phyloP scores from a whole-genome alignment of 2,888 invertebrate genomes.

The Drosophila falleni region DNA sequence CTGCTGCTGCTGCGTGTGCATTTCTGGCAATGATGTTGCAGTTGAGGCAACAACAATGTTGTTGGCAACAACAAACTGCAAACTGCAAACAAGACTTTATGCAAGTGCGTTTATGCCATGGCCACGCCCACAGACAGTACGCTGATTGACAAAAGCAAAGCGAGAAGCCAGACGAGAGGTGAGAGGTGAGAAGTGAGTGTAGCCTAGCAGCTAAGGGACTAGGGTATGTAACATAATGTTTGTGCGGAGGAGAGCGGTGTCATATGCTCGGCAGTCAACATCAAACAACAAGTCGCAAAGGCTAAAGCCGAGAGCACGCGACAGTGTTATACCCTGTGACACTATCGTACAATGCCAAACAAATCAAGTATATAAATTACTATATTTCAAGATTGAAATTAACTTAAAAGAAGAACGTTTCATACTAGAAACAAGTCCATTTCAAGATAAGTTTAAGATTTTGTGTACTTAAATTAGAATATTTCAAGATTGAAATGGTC shows the following conservation, averaged over 20 bases:
- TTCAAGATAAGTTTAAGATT: no score
- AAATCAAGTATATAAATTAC: no score
- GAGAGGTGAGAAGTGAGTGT: neutral
- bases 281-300: constrained; percentile 60
- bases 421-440: no score
- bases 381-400: no score
- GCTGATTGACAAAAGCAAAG: constrained; percentile 69
- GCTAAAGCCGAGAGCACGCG: neutral
- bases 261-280: constrained; percentile 49
- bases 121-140: constrained; percentile 32
- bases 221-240: neutral
- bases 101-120: constrained; percentile 58
- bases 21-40: constrained; percentile 71
- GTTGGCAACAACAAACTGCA: constrained; percentile 33
- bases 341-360: no score
- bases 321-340: neutral
- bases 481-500: no score
- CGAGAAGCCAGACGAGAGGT: neutral
- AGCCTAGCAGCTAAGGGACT: constrained; percentile 21
- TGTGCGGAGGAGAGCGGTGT: neutral
- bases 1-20: constrained; percentile 65
- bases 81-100: constrained; percentile 65
- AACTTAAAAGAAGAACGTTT: no score
- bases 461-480: no score
- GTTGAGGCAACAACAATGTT: constrained; percentile 17